Evolutionary conservation across 2,888 invertebrate species (phyloP).

Genomic region (Pimpla rufipes): DNA sequence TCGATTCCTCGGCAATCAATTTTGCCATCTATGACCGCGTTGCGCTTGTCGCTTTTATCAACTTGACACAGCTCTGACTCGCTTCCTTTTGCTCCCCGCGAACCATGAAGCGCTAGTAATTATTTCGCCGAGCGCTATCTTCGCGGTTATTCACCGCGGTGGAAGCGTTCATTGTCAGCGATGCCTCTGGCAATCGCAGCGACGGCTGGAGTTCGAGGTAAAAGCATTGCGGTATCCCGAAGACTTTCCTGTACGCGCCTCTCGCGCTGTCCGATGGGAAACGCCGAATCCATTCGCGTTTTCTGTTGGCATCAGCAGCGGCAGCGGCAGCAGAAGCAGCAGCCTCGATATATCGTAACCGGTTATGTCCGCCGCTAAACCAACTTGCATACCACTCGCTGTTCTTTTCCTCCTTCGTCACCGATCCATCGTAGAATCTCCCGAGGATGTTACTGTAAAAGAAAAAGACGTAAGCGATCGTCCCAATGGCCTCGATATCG

Average conservation of each 20-base stretch:
- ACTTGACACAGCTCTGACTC: not conserved
- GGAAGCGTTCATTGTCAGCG: slow-evolving; percentile 53
- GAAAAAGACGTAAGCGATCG: not conserved
- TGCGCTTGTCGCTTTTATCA: slow-evolving; percentile 1
- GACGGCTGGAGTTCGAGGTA: slow-evolving; percentile 9
- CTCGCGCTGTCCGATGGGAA: slow-evolving; percentile 18
- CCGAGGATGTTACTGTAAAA: slow-evolving; percentile 20
- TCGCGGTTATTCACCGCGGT: slow-evolving; percentile 6
- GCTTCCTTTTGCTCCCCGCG: not conserved
- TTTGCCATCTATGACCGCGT: not conserved
- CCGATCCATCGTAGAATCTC: slow-evolving; percentile 6
- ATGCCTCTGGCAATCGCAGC: not conserved
- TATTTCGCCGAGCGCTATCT: slow-evolving; percentile 18
- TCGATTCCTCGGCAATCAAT: slow-evolving; percentile 2
- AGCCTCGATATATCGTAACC: slow-evolving; percentile 56
- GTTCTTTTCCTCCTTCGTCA: slow-evolving; percentile 17
- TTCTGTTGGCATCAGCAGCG: not conserved
- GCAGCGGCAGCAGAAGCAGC: not conserved
- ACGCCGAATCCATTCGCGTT: slow-evolving; percentile 39
- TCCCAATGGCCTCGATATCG: slow-evolving; percentile 56
- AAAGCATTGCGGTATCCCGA: slow-evolving; percentile 57
- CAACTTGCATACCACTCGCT: slow-evolving; percentile 26
- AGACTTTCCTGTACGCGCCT: not conserved
- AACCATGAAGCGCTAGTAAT: slow-evolving; percentile 40
- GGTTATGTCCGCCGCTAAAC: slow-evolving; percentile 56